Conservation (phyloP, 2,797 vertebrate species). For the Dipus sagitta region DNA sequence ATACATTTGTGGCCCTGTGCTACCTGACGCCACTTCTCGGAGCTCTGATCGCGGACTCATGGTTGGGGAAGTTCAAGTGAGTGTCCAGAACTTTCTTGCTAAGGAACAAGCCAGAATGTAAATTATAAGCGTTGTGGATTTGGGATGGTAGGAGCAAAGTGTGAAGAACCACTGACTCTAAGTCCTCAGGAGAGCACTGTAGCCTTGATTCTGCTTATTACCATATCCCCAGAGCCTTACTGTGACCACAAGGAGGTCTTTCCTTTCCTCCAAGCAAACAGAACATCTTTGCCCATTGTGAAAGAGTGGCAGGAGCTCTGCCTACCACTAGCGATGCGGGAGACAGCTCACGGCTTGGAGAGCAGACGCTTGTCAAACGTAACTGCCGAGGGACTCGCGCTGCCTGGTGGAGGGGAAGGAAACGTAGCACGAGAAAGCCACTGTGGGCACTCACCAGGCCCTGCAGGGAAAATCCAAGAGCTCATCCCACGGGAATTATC, state of each 20-base stretch:
- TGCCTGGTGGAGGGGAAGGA: neutral
- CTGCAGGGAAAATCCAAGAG: neutral
- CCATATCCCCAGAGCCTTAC: rapidly evolving
- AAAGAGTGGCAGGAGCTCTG: neutral
- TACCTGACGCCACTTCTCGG: constrained; percentile 96
- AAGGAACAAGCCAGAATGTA: neutral
- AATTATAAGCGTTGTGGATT: too few species aligned
- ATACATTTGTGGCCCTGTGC: constrained; percentile 95
- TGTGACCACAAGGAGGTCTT: neutral
- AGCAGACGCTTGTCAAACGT: neutral
- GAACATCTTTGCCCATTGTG: neutral
- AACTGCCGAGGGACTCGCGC: neutral
- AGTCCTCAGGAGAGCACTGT: neutral
- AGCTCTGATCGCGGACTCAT: constrained; percentile 96
- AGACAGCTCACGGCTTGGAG: neutral
- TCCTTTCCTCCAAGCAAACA: neutral
- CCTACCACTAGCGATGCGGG: neutral
- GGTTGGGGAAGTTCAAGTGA: constrained; percentile 98
- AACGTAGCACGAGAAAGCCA: rapidly evolving
- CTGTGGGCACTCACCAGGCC: neutral
- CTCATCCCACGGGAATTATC: too few species aligned
- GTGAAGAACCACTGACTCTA: neutral
- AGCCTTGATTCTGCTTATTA: neutral
- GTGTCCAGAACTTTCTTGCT: constrained; percentile 76
- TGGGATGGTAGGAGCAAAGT: neutral